Percentiles rank a stretch among this genome's conserved stretches.
phyloP scores from a whole-genome alignment of 2,888 invertebrate genomes.

The Zele albiditarsus region DNA sequence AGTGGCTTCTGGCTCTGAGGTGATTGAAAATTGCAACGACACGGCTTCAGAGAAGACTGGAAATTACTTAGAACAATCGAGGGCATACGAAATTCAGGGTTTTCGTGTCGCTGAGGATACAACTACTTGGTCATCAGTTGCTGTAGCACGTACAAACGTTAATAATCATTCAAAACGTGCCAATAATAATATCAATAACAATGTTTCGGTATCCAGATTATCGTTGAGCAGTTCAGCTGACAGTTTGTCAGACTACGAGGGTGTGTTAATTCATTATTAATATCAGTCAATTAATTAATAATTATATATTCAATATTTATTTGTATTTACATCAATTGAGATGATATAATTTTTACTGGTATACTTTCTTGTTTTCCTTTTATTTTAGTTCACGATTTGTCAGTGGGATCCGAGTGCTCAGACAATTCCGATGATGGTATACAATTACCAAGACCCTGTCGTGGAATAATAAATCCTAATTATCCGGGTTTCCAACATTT shows the following conservation, averaged over 20 bases:
- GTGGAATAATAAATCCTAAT: constrained; percentile 88
- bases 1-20: constrained; percentile 54
- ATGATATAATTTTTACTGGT: not conserved
- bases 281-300: not conserved
- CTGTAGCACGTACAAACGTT: constrained; percentile 61
- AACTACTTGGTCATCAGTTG: constrained; percentile 65
- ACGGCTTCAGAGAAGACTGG: constrained; percentile 38
- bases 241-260: constrained; percentile 75
- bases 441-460: constrained; percentile 71
- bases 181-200: constrained; percentile 54
- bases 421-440: constrained; percentile 70
- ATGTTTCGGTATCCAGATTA: constrained; percentile 58
- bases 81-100: constrained; percentile 52
- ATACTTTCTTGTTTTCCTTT: not conserved
- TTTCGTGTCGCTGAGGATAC: constrained; percentile 65
- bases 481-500: constrained; percentile 89
- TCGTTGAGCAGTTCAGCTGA: constrained; percentile 74
- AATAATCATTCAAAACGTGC: constrained; percentile 51
- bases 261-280: constrained; percentile 59
- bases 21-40: constrained; percentile 56
- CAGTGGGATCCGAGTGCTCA: constrained; percentile 63
- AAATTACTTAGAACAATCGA: constrained; percentile 43
- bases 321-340: too few species aligned
- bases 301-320: not conserved
- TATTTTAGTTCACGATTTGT: constrained; percentile 39